A percentile compares a stretch with the other conserved stretches of the same genome.
phyloP scores from a whole-genome alignment of 2,888 invertebrate genomes.

The Chrysodeixis includens region DNA sequence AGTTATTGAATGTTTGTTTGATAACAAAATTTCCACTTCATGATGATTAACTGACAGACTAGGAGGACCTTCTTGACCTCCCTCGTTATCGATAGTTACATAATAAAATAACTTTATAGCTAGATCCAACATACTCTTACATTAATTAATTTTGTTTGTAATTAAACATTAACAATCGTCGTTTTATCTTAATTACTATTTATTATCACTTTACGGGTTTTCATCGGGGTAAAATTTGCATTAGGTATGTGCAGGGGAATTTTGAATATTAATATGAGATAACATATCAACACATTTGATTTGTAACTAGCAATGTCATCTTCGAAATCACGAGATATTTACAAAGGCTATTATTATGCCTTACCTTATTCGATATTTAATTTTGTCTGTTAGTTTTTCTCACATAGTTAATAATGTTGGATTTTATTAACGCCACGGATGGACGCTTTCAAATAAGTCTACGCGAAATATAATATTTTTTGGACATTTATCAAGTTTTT shows the following conservation, averaged over 20 bases:
- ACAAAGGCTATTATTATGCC: not conserved
- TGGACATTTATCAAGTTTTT: no score
- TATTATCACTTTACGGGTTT: not conserved
- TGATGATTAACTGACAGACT: conserved; percentile 18
- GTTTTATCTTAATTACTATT: no score
- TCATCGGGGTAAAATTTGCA: not conserved
- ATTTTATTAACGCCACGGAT: no score
- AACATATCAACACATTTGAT: not conserved
- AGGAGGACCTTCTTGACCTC: not conserved
- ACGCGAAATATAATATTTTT: no score
- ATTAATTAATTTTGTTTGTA: not conserved
- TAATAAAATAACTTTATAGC: conserved; percentile 11
- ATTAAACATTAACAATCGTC: no score
- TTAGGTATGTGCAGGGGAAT: not conserved
- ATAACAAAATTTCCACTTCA: conserved; percentile 31
- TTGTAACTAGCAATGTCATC: not conserved
- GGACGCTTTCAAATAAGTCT: no score
- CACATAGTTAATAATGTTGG: not conserved
- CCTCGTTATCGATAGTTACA: not conserved
- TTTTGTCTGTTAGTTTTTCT: not conserved
- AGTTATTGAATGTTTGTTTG: conserved; percentile 16
- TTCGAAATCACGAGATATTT: not conserved
- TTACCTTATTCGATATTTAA: not conserved
- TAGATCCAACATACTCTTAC: not conserved
- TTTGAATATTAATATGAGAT: not conserved